A percentile compares a stretch with the other conserved stretches of the same genome.
Conservation (phyloP, 2,888 invertebrate species). For the Campaea margaritaria region DNA sequence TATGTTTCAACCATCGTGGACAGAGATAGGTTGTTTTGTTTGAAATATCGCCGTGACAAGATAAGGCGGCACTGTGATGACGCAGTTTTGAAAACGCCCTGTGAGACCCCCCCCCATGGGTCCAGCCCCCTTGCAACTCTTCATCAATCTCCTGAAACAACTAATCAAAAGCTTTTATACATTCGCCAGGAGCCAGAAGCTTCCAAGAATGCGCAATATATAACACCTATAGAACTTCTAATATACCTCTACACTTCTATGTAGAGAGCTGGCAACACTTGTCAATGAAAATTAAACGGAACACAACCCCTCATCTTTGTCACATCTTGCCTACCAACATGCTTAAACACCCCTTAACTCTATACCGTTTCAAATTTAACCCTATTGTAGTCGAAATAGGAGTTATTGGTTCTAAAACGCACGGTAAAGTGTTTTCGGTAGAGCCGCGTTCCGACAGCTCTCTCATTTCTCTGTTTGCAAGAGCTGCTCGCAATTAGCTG, state of each 20-base stretch:
- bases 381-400: constrained; percentile 28
- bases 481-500: constrained; percentile 72
- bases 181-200: background rate
- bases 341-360: constrained; percentile 1
- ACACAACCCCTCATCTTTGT: constrained; percentile 70
- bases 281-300: constrained; percentile 76
- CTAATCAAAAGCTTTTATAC: constrained; percentile 8
- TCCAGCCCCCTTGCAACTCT: too few relatives aligned
- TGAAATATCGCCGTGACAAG: too few relatives aligned
- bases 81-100: too few relatives aligned
- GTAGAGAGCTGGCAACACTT: constrained; percentile 49
- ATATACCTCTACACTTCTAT: background rate
- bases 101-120: too few relatives aligned
- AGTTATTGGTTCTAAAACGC: constrained; percentile 1
- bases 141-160: constrained; percentile 6
- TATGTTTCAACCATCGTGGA: too few relatives aligned
- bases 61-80: too few relatives aligned
- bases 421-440: constrained; percentile 13
- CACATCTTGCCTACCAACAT: constrained; percentile 50
- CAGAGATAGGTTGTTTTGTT: too few relatives aligned
- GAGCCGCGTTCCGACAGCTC: constrained; percentile 46
- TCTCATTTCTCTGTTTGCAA: constrained; percentile 67
- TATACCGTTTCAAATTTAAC: constrained; percentile 39
- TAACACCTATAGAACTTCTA: background rate
- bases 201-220: constrained; percentile 14